Evolutionary conservation across 53 echinoderm and acorn worm species (phyloP), one percentile per base, ranked within the genome.

Genomic region (Henricia sp.): DNA sequence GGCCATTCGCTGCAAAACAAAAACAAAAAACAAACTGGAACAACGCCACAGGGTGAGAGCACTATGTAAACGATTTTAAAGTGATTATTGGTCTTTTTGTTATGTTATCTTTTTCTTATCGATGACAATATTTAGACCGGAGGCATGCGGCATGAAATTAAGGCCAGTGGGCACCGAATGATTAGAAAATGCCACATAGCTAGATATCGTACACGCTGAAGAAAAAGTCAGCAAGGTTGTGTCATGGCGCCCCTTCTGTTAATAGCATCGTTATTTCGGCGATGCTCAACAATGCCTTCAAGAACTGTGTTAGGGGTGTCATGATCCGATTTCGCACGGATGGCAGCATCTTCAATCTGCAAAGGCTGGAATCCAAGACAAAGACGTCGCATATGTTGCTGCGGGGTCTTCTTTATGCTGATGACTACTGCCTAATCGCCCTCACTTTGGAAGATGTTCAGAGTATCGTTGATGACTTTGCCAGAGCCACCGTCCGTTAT

Each of bases 161-260:
- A n/a, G n/a, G n/a, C n/a, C n/a, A n/a, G n/a, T n/a, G n/a, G n/a
- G n/a, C n/a, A n/a, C n/a, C n/a, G n/a, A n/a, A n/a, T n/a, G n/a
- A n/a, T n/a, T n/a, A n/a, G n/a, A n/a, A n/a, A n/a, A n/a, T n/a
- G n/a, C n/a, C n/a, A n/a, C n/a, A n/a, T n/a, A n/a, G n/a, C n/a
- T n/a, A n/a, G n/a, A n/a, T n/a, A n/a, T n/a, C n/a, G n/a, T n/a
- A n/a, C n/a, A n/a, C n/a, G n/a, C n/a, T n/a, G n/a, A n/a, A n/a
- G n/a, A n/a, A n/a, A n/a, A n/a, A n/a, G n/a, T n/a, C n/a, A 78
- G 44, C 62, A 78, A 39, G 63, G 58, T n/a, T 62, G 62, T 78
- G 78, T 78, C 25, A 29, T 80, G 26, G 64, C 82, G 20, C 82
- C 62, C 21, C 40, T 42, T 12, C 60, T 40, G 58, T 80, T 80